Evolutionary conservation across 2,888 invertebrate genomes (phyloP), one percentile per base, ranked within the genome.

Genomic region (Drosophila kanekoi): DNA sequence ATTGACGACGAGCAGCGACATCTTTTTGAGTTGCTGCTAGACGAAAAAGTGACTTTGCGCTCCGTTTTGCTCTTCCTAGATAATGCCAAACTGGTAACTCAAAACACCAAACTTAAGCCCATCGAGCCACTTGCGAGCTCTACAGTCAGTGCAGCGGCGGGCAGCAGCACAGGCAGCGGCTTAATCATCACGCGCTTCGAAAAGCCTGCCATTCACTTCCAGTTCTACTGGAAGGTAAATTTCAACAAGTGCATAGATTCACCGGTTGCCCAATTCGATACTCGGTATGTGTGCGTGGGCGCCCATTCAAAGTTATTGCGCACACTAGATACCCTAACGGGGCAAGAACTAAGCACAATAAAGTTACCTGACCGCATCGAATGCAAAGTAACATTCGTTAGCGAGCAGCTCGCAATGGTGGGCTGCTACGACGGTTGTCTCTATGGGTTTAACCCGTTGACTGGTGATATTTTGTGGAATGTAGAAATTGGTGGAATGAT

Each of bases 231-330:
- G 90, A 87, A 78, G 28, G 60, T 74, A 1, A 75, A 90, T 64
- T 80, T 90, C 6, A 67, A 94, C 41, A 97, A 97, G 92, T 98
- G 98, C 93, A 94, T 98, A 10, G 97, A 98, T 93, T 95, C 96
- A 9, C 94, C 96, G 13, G 96, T 97, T 18, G 92, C 94, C 53
- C 94, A 94, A 77, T 91, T 90, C 79, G 81, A 89, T 35, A 85
- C 81, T 6, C 92, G 70, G 3, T 80, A 92, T 58, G 92, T 94
- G 4, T 93, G 94, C 38, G 94, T 95, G 65, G 96, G 96, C 6
- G 95, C 95, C 51, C 98, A 97, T 92, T 96, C 97, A 0, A 95
- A 96, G 47, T 93, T 94, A 72, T 93, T 97, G 64, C 92, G 93
- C 23, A 94, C 96, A 20, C 85, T 96, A 37, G 93, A 95, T 75